phyloP scores from a whole-genome alignment of 2,888 invertebrate species.

The Clusia tigrina region DNA sequence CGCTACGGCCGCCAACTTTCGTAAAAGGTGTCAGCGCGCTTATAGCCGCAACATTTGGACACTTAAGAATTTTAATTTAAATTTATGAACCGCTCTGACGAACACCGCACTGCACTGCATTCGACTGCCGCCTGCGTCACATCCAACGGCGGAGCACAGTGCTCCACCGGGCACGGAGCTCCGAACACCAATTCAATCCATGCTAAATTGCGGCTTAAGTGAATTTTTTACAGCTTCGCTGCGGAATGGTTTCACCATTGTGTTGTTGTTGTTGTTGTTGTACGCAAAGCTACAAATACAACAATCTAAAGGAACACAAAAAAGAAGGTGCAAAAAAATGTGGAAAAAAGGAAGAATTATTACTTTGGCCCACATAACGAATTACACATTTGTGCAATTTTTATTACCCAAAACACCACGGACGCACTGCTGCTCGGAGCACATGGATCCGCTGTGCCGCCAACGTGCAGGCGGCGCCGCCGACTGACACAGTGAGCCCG shows the following conservation, averaged over 20 bases:
- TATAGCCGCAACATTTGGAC: neutral
- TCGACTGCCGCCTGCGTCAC: conserved; percentile 23
- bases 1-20: neutral
- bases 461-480: conserved; percentile 1
- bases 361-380: conserved; percentile 52
- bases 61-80: conserved; percentile 1
- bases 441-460: neutral
- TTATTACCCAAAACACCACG: conserved; percentile 36
- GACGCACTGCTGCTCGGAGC: neutral
- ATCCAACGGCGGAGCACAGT: too few species aligned
- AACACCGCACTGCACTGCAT: neutral
- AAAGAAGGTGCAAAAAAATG: conserved; percentile 40
- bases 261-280: neutral
- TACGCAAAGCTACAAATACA: too few species aligned
- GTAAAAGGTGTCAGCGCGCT: conserved; percentile 4
- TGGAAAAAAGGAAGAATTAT: conserved; percentile 55
- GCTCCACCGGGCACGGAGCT: too few species aligned
- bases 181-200: neutral
- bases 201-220: conserved; percentile 9
- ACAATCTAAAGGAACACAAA: too few species aligned
- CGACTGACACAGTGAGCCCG: neutral
- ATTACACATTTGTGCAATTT: conserved; percentile 40
- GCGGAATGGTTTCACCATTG: neutral
- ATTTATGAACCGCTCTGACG: conserved; percentile 14
- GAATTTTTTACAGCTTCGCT: conserved; percentile 4